Base-by-base conservation (phyloP, 2,888 invertebrate genomes). In the Muschampia plurimacula region DNA sequence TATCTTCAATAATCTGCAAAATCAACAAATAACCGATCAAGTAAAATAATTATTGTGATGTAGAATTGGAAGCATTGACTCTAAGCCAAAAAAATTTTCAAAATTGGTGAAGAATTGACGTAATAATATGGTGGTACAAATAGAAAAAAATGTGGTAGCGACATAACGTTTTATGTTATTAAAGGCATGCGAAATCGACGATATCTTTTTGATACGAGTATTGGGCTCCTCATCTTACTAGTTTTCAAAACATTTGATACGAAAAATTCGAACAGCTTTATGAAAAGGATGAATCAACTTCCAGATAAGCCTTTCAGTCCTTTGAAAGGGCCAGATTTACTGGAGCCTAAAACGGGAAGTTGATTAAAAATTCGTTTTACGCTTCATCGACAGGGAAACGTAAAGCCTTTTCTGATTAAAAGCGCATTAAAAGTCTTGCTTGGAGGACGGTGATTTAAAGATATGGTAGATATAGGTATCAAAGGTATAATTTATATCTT, bases 281-380 rank as follows among this genome's bases (percentile, higher is more conserved):
- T 55, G 55, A 55, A 55, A 28, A 55, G 55, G 28, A 36, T 60
- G 32, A 60, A n/a, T 1, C 32, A 32, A 36, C 60, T 60, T 36
- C 36, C 36, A 60, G 60, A 60, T 60, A 60, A 60, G 60, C 60
- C 36, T 36, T n/a, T 36, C 36, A 36, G 13, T 28, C 28, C 13
- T 60, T 60, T 36, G 60, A 36, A 36, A 60, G 36, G 60, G n/a
- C 36, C 13, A 32, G 60, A 60, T 36, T 60, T n/a, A 36, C 36
- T 60, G 32, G n/a, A 36, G 36, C 12, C 32, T 52, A 10, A 10
- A 55, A 36, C 36, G 36, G 60, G 60, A 36, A 60, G 60, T 60
- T 60, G 60, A 60, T 60, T 36, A 60, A 60, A 60, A 60, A 60
- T 60, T 60, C 60, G 32, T 8, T 60, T 36, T n/a, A 13, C 5